Conservation (phyloP, 2,113 vertebrate genomes). For the Stigmatopora nigra region DNA sequence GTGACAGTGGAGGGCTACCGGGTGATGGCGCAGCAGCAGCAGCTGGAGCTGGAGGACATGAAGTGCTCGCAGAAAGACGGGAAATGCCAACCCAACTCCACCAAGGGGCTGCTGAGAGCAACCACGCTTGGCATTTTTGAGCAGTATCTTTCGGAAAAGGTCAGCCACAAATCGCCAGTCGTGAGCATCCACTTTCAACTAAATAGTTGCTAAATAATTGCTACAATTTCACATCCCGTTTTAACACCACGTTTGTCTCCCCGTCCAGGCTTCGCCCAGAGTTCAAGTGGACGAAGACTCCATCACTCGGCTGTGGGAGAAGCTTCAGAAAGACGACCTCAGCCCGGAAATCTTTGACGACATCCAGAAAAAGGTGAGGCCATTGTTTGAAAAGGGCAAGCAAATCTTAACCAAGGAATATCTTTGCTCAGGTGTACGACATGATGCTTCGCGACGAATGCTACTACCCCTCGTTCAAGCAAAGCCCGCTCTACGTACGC, state of each 20-base stretch:
- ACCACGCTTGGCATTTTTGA: conserved; percentile 94
- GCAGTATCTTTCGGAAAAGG: conserved; percentile 92
- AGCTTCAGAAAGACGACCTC: conserved; percentile 88
- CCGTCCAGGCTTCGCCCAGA: conserved; percentile 87
- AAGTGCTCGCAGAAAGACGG: conserved; percentile 81
- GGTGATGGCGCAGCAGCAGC: conserved; percentile 95
- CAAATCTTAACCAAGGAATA: not conserved
- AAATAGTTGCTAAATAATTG: no score
- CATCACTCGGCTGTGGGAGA: conserved; percentile 82
- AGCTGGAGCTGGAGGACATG: conserved; percentile 93
- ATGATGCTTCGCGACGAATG: conserved; percentile 92
- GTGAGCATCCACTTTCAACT: not conserved
- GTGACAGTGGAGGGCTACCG: conserved; percentile 98
- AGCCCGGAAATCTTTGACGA: conserved; percentile 98
- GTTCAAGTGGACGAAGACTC: conserved; percentile 86
- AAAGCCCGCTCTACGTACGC: conserved; percentile 89
- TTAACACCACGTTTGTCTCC: not conserved
- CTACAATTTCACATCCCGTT: no score
- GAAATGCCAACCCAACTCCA: conserved; percentile 85
- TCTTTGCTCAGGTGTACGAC: conserved; percentile 82
- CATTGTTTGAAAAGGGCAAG: not conserved
- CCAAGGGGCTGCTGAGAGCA: conserved; percentile 86
- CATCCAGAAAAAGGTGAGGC: conserved; percentile 85
- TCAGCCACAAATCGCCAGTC: conserved; percentile 3
- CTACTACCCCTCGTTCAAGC: conserved; percentile 94